Base-by-base conservation (phyloP, 2,113 vertebrate genomes). In the Tretioscincus oriximinensis region DNA sequence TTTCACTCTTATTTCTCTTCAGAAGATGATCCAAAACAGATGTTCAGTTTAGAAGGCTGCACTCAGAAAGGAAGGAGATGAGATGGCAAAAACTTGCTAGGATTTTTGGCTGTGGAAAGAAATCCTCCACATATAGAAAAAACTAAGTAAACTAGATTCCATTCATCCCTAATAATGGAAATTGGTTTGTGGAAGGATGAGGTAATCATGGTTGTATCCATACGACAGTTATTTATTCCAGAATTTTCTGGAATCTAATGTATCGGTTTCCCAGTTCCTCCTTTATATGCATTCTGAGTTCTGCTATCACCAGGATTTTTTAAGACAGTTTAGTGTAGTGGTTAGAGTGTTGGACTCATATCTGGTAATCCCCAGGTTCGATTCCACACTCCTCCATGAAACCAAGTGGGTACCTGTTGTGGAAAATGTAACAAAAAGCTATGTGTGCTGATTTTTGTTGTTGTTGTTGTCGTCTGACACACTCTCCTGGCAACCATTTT, bases 21-120 rank as follows among this genome's bases (percentile, higher is more conserved):
- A 14, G 49, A 69, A 8, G 28, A 60, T 69, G 67, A 77, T 77
- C 63, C 41, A 66, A 77, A 77, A 45, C 75, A 77, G 75, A 77
- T 77, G 75, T 65, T 10, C 28, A 29, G 61, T 5, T 49, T 66
- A 61, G 29, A 58, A 63, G 41, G 26, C 41, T 49, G 24, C 5
- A 24, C 28, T 63, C 35, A 47, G 61, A 76, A 65, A 76, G 65
- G 41, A 64, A 76, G 41, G 35, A 65, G 41, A 76, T 64, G 35
- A 35, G 16, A 60, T 65, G 61, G 60, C 74, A 58, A 41, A 41
- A 20, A 28, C 10, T 31, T 12, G 51, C 20, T 74, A 21, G 28
- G 26, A 60, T 60, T 22, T 20, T 31, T 60, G 28, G 26, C 26
- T 45, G 41, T 12, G 26, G 49, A 77, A 77, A 65, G 28, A 66